These are phyloP conservation scores for Pectinophora gossypiella DNA, from an alignment of 1,140 invertebrate species.

Conservation along the genomic window DNA sequence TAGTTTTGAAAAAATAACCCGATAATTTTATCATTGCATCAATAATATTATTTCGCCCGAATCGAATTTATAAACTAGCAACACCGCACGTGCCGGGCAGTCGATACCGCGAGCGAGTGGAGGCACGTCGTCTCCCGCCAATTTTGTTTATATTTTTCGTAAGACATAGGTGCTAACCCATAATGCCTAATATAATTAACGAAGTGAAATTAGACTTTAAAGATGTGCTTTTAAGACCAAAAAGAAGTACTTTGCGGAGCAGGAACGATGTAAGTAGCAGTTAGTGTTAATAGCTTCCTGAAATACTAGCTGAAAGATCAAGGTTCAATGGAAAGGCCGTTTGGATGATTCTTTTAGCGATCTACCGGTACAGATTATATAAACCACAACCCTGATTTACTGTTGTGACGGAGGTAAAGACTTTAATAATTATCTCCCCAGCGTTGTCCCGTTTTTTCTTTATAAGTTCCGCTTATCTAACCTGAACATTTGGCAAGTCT, in stretches of 20 bases:
- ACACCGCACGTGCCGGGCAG: constrained; percentile 26
- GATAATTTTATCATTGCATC: no score
- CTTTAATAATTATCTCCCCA: no score
- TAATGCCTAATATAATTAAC: constrained; percentile 95
- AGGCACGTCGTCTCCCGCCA: constrained; percentile 18
- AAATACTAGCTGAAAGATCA: constrained; percentile 37
- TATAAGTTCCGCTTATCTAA: no score
- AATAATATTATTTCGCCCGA: no score
- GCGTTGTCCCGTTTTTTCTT: no score
- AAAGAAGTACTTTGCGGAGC: constrained; percentile 92
- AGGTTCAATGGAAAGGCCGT: constrained; percentile 25
- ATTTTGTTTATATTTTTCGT: constrained; percentile 23
- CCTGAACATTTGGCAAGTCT: no score
- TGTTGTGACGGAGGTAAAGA: no score
- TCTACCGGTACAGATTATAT: no score
- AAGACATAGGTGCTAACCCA: constrained; percentile 36
- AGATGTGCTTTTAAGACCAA: constrained; percentile 93
- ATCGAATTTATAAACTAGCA: constrained; percentile 13
- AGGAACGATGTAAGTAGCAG: constrained; percentile 89
- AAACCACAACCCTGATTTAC: no score
- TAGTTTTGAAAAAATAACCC: no score
- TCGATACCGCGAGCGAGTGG: constrained; percentile 49
- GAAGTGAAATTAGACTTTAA: constrained; percentile 97
- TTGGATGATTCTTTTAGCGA: background rate
- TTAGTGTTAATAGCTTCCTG: constrained; percentile 32